phyloP scores from a whole-genome alignment of 1,140 invertebrate genomes.

The Oryctes rhinoceros region DNA sequence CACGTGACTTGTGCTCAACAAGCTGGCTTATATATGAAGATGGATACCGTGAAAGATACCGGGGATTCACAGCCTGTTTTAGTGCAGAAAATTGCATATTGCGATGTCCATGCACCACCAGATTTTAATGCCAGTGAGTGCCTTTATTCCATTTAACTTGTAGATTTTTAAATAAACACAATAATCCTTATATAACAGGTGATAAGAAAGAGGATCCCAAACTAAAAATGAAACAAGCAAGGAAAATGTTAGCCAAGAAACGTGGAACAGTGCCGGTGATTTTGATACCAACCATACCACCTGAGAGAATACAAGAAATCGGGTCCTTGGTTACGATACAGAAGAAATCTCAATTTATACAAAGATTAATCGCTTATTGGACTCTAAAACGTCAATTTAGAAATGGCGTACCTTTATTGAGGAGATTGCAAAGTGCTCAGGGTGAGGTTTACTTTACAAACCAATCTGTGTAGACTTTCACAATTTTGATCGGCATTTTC shows the following conservation, averaged over 20 bases:
- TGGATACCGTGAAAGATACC: conserved; percentile 85
- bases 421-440: conserved; percentile 80
- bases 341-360: conserved; percentile 87
- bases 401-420: conserved; percentile 93
- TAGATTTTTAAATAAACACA: background rate
- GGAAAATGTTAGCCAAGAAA: conserved; percentile 80
- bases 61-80: conserved; percentile 73
- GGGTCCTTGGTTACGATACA: conserved; percentile 73
- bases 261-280: conserved; percentile 89
- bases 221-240: conserved; percentile 80
- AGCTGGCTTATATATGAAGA: conserved; percentile 94
- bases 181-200: conserved; percentile 44
- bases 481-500: background rate
- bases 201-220: conserved; percentile 64
- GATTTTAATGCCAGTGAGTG: conserved; percentile 61
- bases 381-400: conserved; percentile 93
- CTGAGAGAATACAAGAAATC: conserved; percentile 87
- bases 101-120: conserved; percentile 90
- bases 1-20: conserved; percentile 99
- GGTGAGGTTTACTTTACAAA: conserved; percentile 45
- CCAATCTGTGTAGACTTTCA: background rate
- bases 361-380: conserved; percentile 91
- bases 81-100: conserved; percentile 95
- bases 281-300: conserved; percentile 92
- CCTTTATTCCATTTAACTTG: background rate